phyloP scores from a whole-genome alignment of 2,797 vertebrate genomes.

The Silurus lanzhouensis region DNA sequence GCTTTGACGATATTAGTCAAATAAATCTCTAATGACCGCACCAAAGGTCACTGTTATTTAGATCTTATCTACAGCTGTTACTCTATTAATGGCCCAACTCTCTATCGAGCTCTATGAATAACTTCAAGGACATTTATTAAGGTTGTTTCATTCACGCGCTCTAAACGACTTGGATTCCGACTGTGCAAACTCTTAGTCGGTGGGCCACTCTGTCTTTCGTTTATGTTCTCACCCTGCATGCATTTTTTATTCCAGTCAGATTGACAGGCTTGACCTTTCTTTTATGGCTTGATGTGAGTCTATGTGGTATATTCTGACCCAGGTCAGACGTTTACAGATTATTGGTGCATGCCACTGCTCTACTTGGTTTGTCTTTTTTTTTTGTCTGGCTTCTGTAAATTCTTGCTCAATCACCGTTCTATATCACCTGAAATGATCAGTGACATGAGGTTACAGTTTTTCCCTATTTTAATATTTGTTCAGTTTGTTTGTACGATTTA shows the following conservation, averaged over 20 bases:
- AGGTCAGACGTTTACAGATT: constrained; percentile 33
- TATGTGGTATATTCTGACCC: constrained; percentile 22
- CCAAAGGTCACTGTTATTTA: constrained; percentile 4
- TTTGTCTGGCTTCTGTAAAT: neutral
- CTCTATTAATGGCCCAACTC: neutral
- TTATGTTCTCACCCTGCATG: constrained; percentile 8
- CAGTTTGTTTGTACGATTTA: neutral
- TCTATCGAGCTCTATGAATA: neutral
- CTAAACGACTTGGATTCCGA: neutral
- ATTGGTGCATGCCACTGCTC: constrained; percentile 13
- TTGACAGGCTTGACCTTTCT: constrained; percentile 52
- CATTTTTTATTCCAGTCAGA: constrained; percentile 27
- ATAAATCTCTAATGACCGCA: constrained; percentile 13
- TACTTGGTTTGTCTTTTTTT: constrained; percentile 4
- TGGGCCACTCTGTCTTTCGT: neutral
- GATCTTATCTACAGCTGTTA: neutral
- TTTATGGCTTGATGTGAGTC: constrained; percentile 23
- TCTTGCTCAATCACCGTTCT: neutral
- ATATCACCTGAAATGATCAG: neutral
- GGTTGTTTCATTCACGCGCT: neutral
- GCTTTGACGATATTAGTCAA: neutral
- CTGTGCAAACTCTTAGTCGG: neutral
- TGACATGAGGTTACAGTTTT: neutral
- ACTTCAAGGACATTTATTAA: constrained; percentile 13
- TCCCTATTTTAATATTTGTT: neutral